phyloP scores from a whole-genome alignment of 1,140 invertebrate genomes.

The Panagrolaimus sp. region DNA sequence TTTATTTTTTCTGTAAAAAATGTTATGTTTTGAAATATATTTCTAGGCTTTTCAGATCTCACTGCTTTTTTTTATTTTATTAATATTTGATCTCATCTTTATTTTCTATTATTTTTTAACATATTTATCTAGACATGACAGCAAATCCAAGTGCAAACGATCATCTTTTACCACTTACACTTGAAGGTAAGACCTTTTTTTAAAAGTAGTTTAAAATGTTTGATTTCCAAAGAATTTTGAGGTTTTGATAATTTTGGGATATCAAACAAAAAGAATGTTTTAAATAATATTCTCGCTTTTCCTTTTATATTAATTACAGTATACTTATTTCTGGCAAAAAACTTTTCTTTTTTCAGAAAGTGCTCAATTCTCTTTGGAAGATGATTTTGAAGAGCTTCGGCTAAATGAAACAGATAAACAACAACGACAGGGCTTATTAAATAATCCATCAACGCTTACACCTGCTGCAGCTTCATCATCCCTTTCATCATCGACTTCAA shows the following conservation, averaged over 20 bases:
- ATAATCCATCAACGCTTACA: slow-evolving; percentile 11
- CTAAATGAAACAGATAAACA: background rate
- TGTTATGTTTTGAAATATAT: background rate
- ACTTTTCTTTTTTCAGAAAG: slow-evolving; percentile 29
- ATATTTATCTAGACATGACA: background rate
- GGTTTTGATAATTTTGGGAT: no score
- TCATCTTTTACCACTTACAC: slow-evolving; percentile 14
- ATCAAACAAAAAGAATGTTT: no score
- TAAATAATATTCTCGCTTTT: no score
- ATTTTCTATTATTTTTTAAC: slow-evolving; percentile 1
- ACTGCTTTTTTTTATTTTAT: slow-evolving; percentile 15
- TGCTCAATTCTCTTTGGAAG: slow-evolving; percentile 32
- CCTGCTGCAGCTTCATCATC: no score
- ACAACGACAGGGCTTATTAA: background rate
- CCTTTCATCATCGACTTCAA: slow-evolving; percentile 1
- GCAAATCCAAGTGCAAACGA: background rate
- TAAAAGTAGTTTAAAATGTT: no score
- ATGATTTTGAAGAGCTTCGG: slow-evolving; percentile 23
- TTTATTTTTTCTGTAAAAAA: no score
- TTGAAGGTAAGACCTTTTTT: slow-evolving; percentile 16
- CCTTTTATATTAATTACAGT: no score
- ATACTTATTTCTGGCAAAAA: no score
- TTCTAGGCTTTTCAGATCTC: background rate
- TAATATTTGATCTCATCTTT: slow-evolving; percentile 10
- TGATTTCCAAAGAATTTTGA: no score